Evolutionary conservation across 2,797 vertebrate species (phyloP).

Genomic region (Orientallactaga sibirica): DNA sequence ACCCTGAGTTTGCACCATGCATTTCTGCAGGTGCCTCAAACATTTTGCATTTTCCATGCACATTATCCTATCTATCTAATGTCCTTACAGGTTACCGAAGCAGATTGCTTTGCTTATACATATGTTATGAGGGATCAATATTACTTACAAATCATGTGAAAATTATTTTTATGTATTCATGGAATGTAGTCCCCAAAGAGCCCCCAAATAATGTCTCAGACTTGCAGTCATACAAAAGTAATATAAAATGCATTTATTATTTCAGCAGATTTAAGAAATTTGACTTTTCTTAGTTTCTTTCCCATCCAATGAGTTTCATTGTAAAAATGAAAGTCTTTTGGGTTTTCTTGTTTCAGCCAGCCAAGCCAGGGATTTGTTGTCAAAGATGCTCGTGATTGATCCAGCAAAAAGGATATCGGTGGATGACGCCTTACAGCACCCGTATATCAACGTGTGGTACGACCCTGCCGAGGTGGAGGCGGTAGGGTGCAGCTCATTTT

Average conservation of each 20-base stretch:
- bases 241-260: background rate
- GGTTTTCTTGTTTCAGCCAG: slow-evolving; percentile 92
- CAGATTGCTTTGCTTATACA: background rate
- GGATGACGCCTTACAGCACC: slow-evolving; percentile 99
- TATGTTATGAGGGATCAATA: background rate
- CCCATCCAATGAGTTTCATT: background rate
- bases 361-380: slow-evolving; percentile 99
- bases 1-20: background rate
- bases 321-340: slow-evolving; percentile 10
- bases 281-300: background rate
- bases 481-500: slow-evolving; percentile 89
- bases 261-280: background rate
- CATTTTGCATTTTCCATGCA: background rate
- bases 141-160: background rate
- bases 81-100: background rate
- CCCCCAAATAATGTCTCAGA: background rate
- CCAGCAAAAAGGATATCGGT: slow-evolving; percentile 99
- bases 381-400: slow-evolving; percentile 99
- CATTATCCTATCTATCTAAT: background rate
- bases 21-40: background rate
- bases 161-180: background rate
- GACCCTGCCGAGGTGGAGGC: slow-evolving; percentile 99
- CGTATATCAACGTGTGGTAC: slow-evolving; percentile 99
- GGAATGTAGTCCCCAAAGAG: background rate
- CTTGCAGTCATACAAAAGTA: background rate